Conservation (phyloP, 2,113 vertebrate species). For the Axis porcinus region DNA sequence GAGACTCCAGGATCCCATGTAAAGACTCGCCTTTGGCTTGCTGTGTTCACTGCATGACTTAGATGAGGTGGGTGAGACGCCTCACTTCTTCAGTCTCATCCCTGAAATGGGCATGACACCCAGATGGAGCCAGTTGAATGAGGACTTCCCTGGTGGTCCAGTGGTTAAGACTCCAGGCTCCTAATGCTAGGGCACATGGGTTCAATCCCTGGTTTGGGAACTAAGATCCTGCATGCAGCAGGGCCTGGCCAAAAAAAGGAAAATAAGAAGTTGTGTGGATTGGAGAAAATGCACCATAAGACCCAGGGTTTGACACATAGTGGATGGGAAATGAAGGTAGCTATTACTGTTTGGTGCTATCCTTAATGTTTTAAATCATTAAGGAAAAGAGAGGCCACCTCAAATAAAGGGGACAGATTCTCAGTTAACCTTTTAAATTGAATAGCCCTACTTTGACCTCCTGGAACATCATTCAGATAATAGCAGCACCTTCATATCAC, state of each 20-base stretch:
- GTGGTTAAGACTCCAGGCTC: neutral
- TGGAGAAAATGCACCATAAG: accelerated
- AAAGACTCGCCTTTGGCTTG: neutral
- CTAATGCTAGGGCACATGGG: neutral
- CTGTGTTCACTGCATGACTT: accelerated
- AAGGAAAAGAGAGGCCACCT: neutral
- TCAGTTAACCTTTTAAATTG: neutral
- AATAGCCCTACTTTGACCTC: neutral
- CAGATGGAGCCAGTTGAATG: accelerated
- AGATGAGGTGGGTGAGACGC: neutral
- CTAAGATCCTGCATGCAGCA: neutral
- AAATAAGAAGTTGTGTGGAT: accelerated
- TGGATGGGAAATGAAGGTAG: neutral
- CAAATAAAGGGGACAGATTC: neutral
- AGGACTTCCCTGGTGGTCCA: neutral
- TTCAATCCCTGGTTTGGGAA: neutral
- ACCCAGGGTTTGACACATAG: neutral
- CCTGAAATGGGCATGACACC: accelerated
- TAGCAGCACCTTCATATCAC: accelerated
- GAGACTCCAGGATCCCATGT: accelerated
- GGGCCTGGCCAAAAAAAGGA: neutral
- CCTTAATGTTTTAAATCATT: neutral
- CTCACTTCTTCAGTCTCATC: neutral
- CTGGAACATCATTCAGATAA: neutral
- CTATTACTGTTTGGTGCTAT: neutral